These are phyloP conservation scores for Melolontha melolontha DNA, from an alignment of 2,888 invertebrate genomes.

Conservation along the genomic window DNA sequence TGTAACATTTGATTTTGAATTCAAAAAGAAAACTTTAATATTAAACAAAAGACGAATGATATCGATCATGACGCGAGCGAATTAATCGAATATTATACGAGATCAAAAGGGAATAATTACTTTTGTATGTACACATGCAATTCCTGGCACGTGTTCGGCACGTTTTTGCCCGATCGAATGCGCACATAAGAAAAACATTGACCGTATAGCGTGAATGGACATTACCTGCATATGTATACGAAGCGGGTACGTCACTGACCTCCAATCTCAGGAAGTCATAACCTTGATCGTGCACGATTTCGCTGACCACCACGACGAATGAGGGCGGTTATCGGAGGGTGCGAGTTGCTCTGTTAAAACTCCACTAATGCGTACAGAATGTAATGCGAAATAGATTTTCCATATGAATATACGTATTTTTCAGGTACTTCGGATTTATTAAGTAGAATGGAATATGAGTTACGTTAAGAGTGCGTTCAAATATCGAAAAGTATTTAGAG, in stretches of 20 bases:
- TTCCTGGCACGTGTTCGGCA: slow-evolving; percentile 39
- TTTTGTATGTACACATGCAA: slow-evolving; percentile 28
- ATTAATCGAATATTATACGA: slow-evolving; percentile 30
- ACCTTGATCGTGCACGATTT: slow-evolving; percentile 39
- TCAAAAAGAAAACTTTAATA: not conserved
- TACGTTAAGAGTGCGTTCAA: too few relatives aligned
- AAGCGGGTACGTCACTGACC: slow-evolving; percentile 41
- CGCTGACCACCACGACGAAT: not conserved
- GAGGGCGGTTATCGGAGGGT: not conserved
- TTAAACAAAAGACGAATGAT: slow-evolving; percentile 1
- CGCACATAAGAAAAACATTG: slow-evolving; percentile 25
- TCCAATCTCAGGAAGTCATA: slow-evolving; percentile 42
- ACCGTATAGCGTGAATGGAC: slow-evolving; percentile 35
- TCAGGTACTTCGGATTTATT: too few relatives aligned
- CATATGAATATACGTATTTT: too few relatives aligned
- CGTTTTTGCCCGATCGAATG: not conserved
- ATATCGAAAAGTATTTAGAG: too few relatives aligned
- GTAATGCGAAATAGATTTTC: too few relatives aligned
- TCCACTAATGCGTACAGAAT: too few relatives aligned
- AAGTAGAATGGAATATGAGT: too few relatives aligned
- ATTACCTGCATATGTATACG: slow-evolving; percentile 2
- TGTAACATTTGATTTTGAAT: too few relatives aligned
- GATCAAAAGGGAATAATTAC: slow-evolving; percentile 8
- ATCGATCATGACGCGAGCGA: slow-evolving; percentile 2
- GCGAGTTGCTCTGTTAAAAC: not conserved